Evolutionary conservation across 2,888 invertebrate species (phyloP), one percentile per base, ranked within the genome.

Genomic region (Lepeophtheirus nordmannii): DNA sequence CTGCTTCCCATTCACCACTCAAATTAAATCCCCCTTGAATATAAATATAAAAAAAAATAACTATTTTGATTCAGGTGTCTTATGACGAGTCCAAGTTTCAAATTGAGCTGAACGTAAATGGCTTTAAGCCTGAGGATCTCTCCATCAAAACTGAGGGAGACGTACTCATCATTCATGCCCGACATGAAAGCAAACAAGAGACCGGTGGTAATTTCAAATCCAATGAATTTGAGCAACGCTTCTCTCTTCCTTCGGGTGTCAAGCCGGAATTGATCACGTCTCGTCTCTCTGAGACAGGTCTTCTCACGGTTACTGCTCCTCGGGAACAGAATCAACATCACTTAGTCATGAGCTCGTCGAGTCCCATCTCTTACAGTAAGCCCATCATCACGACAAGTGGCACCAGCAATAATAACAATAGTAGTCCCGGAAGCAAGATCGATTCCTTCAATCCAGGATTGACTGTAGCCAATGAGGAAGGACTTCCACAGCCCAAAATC

Each of bases 161-260:
- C 22, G 66, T 66, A 12, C 66, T 66, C 10, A 41, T 66, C 37
- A 40, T 66, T 14, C 41, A 58, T 17, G 66, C 58, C 60, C 58
- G 58, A 53, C 59, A 66, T 38, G 65, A 65, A 30, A 59, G 38
- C 7, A 20, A 60, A 41, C 39, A 37, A 41, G 66, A 66, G 17
- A 20, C 58, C 23, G 66, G 66, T 12, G 46, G 58, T n/a, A 66
- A 38, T 17, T 66, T 60, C 30, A 40, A 58, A 39, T 66, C 66
- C 59, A 66, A 66, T n/a, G 58, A 66, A 30, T 66, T 66, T 22
- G 66, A 66, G 58, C 66, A 66, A 60, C 23, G 66, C 10, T 65
- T 65, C 39, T 38, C 65, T 14, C 58, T 65, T 9, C 65, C 65
- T 14, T 57, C 65, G 12, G 65, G 65, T 10, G 65, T 58, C 10